phyloP scores from a whole-genome alignment of 64 coral and sea anemone genomes.

The Exaiptasia diaphana region DNA sequence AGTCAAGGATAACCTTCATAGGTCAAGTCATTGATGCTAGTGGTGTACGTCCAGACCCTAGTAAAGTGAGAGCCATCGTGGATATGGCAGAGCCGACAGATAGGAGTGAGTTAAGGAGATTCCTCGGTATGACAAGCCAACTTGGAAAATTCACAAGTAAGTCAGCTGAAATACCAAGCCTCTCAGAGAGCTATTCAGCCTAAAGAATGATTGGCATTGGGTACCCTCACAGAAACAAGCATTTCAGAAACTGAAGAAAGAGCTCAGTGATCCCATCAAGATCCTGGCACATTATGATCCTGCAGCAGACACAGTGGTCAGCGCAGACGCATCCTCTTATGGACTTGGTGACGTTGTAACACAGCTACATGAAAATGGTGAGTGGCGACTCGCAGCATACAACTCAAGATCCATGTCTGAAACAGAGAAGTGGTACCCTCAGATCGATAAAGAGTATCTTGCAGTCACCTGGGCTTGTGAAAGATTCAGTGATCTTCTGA shows the following conservation, averaged over 20 bases:
- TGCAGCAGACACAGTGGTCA: neutral
- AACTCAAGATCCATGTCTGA: slow-evolving; percentile 29
- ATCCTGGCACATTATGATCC: neutral
- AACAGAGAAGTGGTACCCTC: slow-evolving; percentile 25
- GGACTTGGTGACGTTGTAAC: slow-evolving; percentile 29
- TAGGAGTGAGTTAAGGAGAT: slow-evolving; percentile 25
- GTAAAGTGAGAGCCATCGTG: slow-evolving; percentile 37
- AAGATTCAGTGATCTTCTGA: slow-evolving; percentile 29
- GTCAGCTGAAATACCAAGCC: slow-evolving; percentile 36
- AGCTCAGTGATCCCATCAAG: neutral
- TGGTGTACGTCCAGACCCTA: slow-evolving; percentile 34
- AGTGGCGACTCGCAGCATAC: slow-evolving; percentile 19
- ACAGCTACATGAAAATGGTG: slow-evolving; percentile 27
- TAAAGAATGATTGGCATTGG: slow-evolving; percentile 34
- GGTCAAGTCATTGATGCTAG: slow-evolving; percentile 33
- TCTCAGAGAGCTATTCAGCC: slow-evolving; percentile 7
- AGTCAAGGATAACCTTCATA: neutral
- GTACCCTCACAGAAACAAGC: neutral
- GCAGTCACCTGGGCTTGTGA: slow-evolving; percentile 8
- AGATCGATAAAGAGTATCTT: slow-evolving; percentile 29
- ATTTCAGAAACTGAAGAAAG: neutral
- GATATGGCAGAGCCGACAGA: slow-evolving; percentile 23
- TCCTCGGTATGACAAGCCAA: slow-evolving; percentile 22
- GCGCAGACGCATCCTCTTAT: slow-evolving; percentile 33
- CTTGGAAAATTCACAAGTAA: slow-evolving; percentile 30